These are phyloP conservation scores for Acronicta alni DNA, from an alignment of 2,888 invertebrate genomes.

Conservation along the genomic window DNA sequence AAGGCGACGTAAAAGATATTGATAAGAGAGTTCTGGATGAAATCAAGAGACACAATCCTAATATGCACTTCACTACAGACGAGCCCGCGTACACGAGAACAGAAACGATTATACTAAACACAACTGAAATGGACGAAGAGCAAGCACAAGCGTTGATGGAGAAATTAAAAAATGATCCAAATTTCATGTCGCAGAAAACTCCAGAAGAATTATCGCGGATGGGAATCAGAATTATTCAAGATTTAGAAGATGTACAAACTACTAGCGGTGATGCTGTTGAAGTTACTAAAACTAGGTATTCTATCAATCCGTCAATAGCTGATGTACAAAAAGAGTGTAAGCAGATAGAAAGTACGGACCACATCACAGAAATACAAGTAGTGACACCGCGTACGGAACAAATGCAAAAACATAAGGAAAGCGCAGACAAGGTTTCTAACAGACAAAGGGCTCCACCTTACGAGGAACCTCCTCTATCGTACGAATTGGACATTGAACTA, in stretches of 20 bases:
- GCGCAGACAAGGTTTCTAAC: constrained; percentile 78
- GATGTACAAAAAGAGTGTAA: constrained; percentile 75
- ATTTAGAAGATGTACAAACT: constrained; percentile 80
- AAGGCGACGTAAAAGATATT: constrained; percentile 81
- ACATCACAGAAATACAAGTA: constrained; percentile 93
- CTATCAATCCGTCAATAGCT: constrained; percentile 82
- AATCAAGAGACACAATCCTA: constrained; percentile 84
- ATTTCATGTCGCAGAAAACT: constrained; percentile 83
- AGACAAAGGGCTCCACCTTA: constrained; percentile 79
- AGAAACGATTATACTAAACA: constrained; percentile 88
- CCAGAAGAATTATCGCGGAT: constrained; percentile 82
- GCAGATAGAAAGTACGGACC: constrained; percentile 82
- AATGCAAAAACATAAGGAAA: constrained; percentile 66
- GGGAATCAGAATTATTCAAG: constrained; percentile 81
- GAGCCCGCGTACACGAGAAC: constrained; percentile 85
- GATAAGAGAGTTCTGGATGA: constrained; percentile 81
- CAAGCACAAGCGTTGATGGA: constrained; percentile 84
- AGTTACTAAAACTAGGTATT: constrained; percentile 82
- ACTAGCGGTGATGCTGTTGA: constrained; percentile 72
- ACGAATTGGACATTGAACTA: constrained; percentile 82
- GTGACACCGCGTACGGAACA: constrained; percentile 86
- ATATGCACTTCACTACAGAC: constrained; percentile 83
- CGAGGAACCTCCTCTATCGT: constrained; percentile 77
- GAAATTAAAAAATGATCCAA: constrained; percentile 84
- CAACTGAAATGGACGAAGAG: constrained; percentile 82